phyloP scores from a whole-genome alignment of 2,113 vertebrate genomes.

The Scolopax mira region DNA sequence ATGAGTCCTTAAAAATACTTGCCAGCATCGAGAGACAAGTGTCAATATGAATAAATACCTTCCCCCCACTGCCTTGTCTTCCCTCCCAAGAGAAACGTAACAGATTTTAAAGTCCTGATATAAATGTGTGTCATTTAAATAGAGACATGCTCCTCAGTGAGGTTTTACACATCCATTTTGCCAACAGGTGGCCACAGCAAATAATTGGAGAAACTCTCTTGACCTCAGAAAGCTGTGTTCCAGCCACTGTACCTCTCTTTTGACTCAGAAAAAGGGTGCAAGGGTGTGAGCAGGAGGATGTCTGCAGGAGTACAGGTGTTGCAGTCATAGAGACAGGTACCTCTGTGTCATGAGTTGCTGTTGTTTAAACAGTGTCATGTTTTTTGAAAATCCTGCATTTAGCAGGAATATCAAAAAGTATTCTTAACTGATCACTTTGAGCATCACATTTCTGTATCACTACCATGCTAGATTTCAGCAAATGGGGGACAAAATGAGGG shows the following conservation, averaged over 20 bases:
- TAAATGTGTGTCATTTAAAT: not conserved
- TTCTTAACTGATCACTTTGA: not conserved
- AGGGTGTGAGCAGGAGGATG: not conserved
- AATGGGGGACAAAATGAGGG: not conserved
- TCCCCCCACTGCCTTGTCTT: accelerated
- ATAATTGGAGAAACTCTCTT: not conserved
- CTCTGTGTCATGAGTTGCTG: not conserved
- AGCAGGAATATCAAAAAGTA: not conserved
- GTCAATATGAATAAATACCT: no score
- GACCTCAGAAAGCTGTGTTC: not conserved
- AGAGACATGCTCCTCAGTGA: not conserved
- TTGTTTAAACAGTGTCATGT: not conserved
- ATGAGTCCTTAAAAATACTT: not conserved
- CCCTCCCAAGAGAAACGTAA: accelerated
- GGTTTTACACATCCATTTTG: not conserved
- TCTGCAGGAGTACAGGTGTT: not conserved
- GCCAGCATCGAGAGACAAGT: not conserved
- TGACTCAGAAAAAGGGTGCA: not conserved
- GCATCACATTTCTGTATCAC: not conserved
- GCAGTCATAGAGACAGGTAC: not conserved
- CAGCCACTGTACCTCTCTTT: not conserved
- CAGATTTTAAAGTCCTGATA: not conserved
- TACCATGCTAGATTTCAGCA: not conserved
- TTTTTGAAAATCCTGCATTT: not conserved
- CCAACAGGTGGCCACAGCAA: not conserved